Evolutionary conservation across 2,888 invertebrate genomes (phyloP).

Genomic region (Noctua comes): DNA sequence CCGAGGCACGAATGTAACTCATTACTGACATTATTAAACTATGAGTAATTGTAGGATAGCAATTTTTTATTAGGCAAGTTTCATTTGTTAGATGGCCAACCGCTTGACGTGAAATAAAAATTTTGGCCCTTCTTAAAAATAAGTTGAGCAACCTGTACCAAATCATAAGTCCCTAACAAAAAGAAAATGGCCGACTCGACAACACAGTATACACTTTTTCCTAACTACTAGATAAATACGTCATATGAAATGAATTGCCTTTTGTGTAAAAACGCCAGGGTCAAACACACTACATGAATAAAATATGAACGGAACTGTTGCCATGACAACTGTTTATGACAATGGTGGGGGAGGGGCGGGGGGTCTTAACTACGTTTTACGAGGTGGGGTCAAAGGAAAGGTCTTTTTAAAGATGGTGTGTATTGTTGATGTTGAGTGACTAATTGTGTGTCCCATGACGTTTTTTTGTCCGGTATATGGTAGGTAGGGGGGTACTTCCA

Average conservation of each 20-base stretch:
- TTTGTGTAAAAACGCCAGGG: conserved; percentile 41
- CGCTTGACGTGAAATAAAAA: no score
- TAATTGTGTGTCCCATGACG: neutral
- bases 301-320: conserved; percentile 58
- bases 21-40: no score
- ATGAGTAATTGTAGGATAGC: no score
- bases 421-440: conserved; percentile 7
- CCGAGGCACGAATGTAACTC: no score
- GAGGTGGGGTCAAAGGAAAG: conserved; percentile 5
- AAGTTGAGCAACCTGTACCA: neutral
- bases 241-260: conserved; percentile 42
- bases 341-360: conserved; percentile 14
- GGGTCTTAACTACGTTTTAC: conserved; percentile 14
- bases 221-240: conserved; percentile 19
- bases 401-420: neutral
- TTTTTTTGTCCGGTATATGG: neutral
- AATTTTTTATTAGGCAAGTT: no score
- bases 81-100: no score
- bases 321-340: conserved; percentile 57
- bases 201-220: neutral
- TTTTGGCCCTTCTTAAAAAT: neutral
- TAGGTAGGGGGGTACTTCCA: no score
- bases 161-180: neutral
- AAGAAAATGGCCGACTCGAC: neutral
- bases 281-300: conserved; percentile 60